Percentiles rank a stretch among this genome's conserved stretches.
These are phyloP conservation scores for Procambarus virginalis DNA, from an alignment of 1,140 invertebrate genomes.

Conservation along the genomic window DNA sequence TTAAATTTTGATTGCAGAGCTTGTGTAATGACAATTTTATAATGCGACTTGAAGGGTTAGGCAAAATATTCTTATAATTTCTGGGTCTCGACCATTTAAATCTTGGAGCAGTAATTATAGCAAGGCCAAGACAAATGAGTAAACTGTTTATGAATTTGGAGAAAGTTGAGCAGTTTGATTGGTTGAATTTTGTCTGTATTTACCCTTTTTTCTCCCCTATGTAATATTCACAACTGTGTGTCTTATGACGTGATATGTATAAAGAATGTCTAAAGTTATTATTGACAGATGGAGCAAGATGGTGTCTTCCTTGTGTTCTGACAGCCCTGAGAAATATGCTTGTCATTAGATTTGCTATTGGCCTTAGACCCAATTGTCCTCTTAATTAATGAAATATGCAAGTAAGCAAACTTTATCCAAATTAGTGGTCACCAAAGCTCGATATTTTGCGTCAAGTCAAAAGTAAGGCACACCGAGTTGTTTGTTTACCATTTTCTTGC, in stretches of 20 bases:
- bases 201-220: too few species aligned
- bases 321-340: constrained; percentile 2
- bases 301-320: constrained; percentile 45
- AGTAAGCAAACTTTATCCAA: background rate
- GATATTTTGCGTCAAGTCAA: background rate
- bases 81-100: background rate
- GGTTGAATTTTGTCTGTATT: background rate
- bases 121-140: background rate
- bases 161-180: background rate
- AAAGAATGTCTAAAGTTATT: constrained; percentile 49
- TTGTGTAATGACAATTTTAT: background rate
- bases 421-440: background rate
- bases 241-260: constrained; percentile 56
- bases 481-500: constrained; percentile 4
- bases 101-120: background rate
- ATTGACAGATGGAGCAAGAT: constrained; percentile 30
- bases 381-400: background rate
- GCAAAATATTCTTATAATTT: background rate
- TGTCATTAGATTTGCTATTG: background rate
- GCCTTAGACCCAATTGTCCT: background rate
- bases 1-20: background rate
- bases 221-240: constrained; percentile 26
- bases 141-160: background rate
- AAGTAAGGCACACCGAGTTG: constrained; percentile 9
- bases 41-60: background rate